phyloP scores from a whole-genome alignment of 2,797 vertebrate genomes.

The Poeciliopsis gracilis region DNA sequence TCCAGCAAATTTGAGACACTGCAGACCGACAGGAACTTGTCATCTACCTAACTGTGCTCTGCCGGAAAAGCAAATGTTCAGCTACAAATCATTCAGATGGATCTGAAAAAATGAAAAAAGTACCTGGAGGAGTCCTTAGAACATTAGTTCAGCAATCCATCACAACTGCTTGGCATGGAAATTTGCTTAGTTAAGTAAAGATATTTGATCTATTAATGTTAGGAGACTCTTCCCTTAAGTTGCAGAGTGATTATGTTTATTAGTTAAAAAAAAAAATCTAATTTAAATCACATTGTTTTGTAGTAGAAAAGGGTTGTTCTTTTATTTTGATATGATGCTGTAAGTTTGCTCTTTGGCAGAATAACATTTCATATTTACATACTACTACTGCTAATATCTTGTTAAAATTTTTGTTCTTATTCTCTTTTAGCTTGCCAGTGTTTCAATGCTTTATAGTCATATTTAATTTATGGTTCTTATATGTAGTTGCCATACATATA shows the following conservation, averaged over 20 bases:
- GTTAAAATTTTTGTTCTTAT: not conserved
- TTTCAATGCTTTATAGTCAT: not conserved
- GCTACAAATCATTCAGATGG: slow-evolving; percentile 7
- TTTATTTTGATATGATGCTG: no score
- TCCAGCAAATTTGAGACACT: slow-evolving; percentile 64
- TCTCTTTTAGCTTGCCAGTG: not conserved
- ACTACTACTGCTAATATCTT: not conserved
- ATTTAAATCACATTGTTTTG: no score
- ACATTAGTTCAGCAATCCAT: slow-evolving; percentile 1
- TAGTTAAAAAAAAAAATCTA: no score
- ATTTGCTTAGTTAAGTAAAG: not conserved
- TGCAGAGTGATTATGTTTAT: not conserved
- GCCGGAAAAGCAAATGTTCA: slow-evolving; percentile 17
- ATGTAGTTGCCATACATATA: no score
- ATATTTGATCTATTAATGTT: not conserved
- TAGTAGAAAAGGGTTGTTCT: no score
- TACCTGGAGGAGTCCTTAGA: not conserved
- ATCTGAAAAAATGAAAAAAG: not conserved
- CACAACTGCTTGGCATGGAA: not conserved
- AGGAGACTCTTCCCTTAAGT: not conserved
- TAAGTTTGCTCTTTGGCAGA: not conserved
- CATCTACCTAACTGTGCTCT: slow-evolving; percentile 40
- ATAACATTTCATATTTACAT: no score
- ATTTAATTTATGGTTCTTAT: not conserved
- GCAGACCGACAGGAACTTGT: slow-evolving; percentile 61